These are phyloP conservation scores for Hapalemur alaotrensis DNA, from an alignment of 2,797 vertebrate species.

Conservation along the genomic window DNA sequence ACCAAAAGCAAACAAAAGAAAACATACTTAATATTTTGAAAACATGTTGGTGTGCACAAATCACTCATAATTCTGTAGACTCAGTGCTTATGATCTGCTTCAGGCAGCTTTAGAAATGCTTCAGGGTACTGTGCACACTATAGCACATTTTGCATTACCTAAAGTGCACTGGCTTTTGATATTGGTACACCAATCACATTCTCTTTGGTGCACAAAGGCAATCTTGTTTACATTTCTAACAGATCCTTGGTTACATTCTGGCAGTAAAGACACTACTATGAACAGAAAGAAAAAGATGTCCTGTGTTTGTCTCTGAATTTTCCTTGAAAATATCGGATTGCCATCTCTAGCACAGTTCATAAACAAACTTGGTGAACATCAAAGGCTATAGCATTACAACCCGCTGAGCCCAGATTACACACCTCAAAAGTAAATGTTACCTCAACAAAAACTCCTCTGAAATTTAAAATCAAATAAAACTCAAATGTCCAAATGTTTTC, in stretches of 20 bases:
- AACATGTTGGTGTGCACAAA: neutral
- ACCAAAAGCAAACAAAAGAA: conserved; percentile 38
- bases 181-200: conserved; percentile 51
- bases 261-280: conserved; percentile 54
- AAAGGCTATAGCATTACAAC: conserved; percentile 74
- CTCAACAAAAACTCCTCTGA: conserved; percentile 73
- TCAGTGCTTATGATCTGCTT: neutral
- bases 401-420: conserved; percentile 81
- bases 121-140: neutral
- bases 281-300: conserved; percentile 52
- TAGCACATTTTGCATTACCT: neutral
- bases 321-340: conserved; percentile 70
- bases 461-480: conserved; percentile 79
- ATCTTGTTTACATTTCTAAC: conserved; percentile 68
- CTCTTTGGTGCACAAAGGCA: conserved; percentile 38
- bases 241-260: conserved; percentile 56
- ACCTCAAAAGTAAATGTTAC: conserved; percentile 82
- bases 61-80: neutral
- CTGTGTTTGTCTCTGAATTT: conserved; percentile 76
- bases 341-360: conserved; percentile 76
- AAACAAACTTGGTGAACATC: conserved; percentile 81
- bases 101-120: neutral
- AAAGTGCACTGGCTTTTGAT: conserved; percentile 48
- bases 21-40: conserved; percentile 29
- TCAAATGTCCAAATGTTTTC: conserved; percentile 64